phyloP scores from a whole-genome alignment of 2,888 invertebrate genomes.

The Archips xylosteana region DNA sequence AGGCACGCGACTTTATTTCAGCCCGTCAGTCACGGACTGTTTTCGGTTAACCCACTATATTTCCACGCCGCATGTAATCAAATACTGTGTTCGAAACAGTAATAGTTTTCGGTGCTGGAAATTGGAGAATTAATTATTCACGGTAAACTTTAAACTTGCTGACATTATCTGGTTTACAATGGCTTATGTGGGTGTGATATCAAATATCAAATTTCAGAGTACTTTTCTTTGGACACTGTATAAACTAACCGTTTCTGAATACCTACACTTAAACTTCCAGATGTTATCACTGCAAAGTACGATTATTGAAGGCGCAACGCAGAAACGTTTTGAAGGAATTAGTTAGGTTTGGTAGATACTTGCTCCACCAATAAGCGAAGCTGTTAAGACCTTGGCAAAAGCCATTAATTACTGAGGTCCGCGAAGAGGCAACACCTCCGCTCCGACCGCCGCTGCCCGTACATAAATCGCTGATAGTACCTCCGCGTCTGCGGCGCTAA shows the following conservation, averaged over 20 bases:
- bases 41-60: slow-evolving; percentile 62
- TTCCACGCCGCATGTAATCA: slow-evolving; percentile 72
- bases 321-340: neutral
- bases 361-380: slow-evolving; percentile 23
- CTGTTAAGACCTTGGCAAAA: slow-evolving; percentile 31
- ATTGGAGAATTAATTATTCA: slow-evolving; percentile 19
- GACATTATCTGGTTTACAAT: neutral
- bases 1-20: slow-evolving; percentile 57
- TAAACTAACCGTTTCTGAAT: too few species aligned
- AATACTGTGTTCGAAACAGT: slow-evolving; percentile 64
- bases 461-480: slow-evolving; percentile 79
- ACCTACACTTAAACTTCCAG: neutral
- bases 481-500: slow-evolving; percentile 72
- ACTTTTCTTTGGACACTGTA: neutral
- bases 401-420: slow-evolving; percentile 40
- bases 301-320: neutral
- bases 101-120: slow-evolving; percentile 3
- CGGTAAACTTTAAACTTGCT: neutral
- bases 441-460: slow-evolving; percentile 50
- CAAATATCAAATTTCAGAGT: neutral
- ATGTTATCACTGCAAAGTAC: too few species aligned
- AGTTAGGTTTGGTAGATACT: neutral
- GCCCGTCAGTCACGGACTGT: slow-evolving; percentile 53
- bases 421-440: slow-evolving; percentile 42
- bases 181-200: neutral